These are phyloP conservation scores for Corydoras maculifer DNA, from an alignment of 2,113 vertebrate genomes.

Conservation along the genomic window DNA sequence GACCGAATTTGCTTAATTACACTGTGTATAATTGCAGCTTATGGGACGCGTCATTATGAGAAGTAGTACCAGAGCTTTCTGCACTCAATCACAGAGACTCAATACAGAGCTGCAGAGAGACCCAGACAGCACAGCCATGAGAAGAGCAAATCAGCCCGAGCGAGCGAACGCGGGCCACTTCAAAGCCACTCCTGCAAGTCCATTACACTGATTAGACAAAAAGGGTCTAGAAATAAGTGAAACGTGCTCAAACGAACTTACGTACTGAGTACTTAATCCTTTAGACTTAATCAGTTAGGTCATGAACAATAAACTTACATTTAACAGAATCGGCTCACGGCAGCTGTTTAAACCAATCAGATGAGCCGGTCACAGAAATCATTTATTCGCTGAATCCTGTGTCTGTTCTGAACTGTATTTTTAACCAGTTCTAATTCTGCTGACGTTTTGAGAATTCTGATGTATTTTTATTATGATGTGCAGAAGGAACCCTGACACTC, in stretches of 20 bases:
- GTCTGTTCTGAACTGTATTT: no score
- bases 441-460: no score
- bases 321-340: no score
- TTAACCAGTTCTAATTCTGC: no score
- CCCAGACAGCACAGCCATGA: slow-evolving; percentile 5
- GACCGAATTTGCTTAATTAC: slow-evolving; percentile 7
- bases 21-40: slow-evolving; percentile 24
- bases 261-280: slow-evolving; percentile 1
- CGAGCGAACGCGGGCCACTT: slow-evolving; percentile 51
- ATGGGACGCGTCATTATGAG: slow-evolving; percentile 21
- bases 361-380: no score
- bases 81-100: slow-evolving; percentile 44
- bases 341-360: no score
- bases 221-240: slow-evolving; percentile 48
- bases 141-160: slow-evolving; percentile 44
- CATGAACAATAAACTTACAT: no score
- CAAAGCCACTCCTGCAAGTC: slow-evolving; percentile 46
- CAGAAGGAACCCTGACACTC: no score
- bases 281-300: background rate
- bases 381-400: no score
- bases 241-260: slow-evolving; percentile 4
- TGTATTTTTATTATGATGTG: no score
- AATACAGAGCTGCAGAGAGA: slow-evolving; percentile 31
- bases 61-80: slow-evolving; percentile 42
- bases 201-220: slow-evolving; percentile 60